Conservation (phyloP, 2,113 vertebrate genomes). For the Epinephelus cyanopodus region DNA sequence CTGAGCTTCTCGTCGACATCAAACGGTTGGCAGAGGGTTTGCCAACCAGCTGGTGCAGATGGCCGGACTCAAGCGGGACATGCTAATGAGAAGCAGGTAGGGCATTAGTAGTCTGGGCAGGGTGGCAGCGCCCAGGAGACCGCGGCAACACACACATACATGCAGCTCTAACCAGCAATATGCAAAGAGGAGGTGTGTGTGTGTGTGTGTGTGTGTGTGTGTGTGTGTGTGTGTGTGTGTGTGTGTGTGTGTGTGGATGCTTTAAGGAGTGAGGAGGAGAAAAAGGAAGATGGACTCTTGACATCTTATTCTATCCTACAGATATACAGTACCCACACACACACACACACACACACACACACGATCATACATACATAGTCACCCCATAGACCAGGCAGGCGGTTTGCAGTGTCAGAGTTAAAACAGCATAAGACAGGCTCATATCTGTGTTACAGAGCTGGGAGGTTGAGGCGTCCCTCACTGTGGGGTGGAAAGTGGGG, state of each 20-base stretch:
- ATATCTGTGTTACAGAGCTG: constrained; percentile 56
- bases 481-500: constrained; percentile 40
- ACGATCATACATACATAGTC: constrained; percentile 24
- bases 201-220: no score
- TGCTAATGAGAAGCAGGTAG: constrained; percentile 73
- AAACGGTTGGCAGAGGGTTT: constrained; percentile 74
- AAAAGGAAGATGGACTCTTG: neutral
- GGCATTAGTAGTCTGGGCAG: constrained; percentile 75
- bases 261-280: constrained; percentile 16
- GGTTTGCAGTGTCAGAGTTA: constrained; percentile 39
- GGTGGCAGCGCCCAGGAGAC: constrained; percentile 58
- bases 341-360: constrained; percentile 27
- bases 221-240: no score
- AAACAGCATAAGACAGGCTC: constrained; percentile 55
- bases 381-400: constrained; percentile 27
- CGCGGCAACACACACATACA: constrained; percentile 30
- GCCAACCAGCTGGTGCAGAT: constrained; percentile 76
- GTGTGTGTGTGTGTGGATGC: neutral
- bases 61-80: constrained; percentile 67
- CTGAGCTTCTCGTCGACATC: constrained; percentile 67
- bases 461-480: constrained; percentile 54
- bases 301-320: constrained; percentile 37
- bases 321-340: constrained; percentile 1
- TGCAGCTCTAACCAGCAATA: neutral
- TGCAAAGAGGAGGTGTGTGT: neutral